Conservation (phyloP, 2,797 vertebrate species). For the Tokudaia muenninki region DNA sequence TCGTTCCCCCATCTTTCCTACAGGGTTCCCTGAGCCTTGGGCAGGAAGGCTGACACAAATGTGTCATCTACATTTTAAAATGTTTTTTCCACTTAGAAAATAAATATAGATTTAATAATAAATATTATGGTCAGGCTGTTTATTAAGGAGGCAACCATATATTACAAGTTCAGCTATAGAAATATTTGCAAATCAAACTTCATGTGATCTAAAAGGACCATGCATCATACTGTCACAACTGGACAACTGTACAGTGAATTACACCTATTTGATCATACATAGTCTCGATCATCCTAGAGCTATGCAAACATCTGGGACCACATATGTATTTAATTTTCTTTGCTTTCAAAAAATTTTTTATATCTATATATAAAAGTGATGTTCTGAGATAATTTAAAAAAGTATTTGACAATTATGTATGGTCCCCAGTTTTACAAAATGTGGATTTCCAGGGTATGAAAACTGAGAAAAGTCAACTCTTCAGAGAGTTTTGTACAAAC, state of each 20-base stretch:
- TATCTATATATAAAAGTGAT: conserved; percentile 68
- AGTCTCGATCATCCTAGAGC: conserved; percentile 76
- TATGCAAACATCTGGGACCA: conserved; percentile 79
- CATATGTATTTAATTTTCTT: conserved; percentile 44
- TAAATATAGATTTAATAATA: conserved; percentile 80
- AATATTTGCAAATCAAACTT: conserved; percentile 78
- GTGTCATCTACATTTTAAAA: not conserved
- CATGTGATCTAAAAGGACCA: conserved; percentile 77
- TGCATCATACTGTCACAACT: conserved; percentile 77
- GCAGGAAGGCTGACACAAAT: not conserved
- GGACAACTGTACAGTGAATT: conserved; percentile 75
- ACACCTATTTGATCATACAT: conserved; percentile 53
- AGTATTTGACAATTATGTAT: conserved; percentile 81
- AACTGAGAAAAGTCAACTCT: conserved; percentile 75
- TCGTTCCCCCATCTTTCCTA: not conserved
- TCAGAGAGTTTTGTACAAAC: conserved; percentile 75
- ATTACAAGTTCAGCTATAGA: conserved; percentile 73
- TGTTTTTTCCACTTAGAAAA: conserved; percentile 73
- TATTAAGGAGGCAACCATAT: conserved; percentile 76
- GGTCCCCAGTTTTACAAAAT: conserved; percentile 83
- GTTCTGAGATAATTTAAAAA: conserved; percentile 76
- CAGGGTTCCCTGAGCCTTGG: not conserved
- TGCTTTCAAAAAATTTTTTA: conserved; percentile 73
- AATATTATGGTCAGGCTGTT: conserved; percentile 77
- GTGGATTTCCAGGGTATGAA: conserved; percentile 81